A percentile compares a stretch with the other conserved stretches of the same genome.
Evolutionary conservation across 2,888 invertebrate species (phyloP).

Genomic region (Zhengitettix transpicula): DNA sequence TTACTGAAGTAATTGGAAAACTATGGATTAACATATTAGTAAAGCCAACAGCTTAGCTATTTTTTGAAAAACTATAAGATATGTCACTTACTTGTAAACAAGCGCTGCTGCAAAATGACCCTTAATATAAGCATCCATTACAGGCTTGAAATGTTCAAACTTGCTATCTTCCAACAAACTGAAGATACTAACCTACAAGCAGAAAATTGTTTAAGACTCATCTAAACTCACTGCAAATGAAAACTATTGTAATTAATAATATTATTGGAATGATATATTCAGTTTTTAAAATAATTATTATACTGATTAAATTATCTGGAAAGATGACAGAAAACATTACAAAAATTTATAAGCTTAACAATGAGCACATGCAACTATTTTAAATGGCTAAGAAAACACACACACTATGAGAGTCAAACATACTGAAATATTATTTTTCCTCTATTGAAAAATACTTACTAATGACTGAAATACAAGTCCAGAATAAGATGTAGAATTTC

Average conservation of each 20-base stretch:
- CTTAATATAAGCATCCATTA: constrained; percentile 84
- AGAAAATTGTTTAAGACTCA: not conserved
- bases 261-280: too few relatives aligned
- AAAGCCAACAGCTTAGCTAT: not conserved
- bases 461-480: constrained; percentile 84
- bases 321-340: too few relatives aligned
- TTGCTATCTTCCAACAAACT: constrained; percentile 76
- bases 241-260: too few relatives aligned
- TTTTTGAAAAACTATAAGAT: not conserved
- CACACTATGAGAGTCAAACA: too few relatives aligned
- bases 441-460: constrained; percentile 24
- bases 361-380: too few relatives aligned
- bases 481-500: constrained; percentile 74
- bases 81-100: constrained; percentile 62
- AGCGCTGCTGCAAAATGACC: constrained; percentile 89
- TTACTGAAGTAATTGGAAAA: not conserved
- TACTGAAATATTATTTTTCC: too few relatives aligned
- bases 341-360: too few relatives aligned
- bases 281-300: too few relatives aligned
- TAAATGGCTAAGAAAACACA: too few relatives aligned
- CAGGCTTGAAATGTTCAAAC: constrained; percentile 87
- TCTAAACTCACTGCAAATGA: not conserved
- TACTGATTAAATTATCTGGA: too few relatives aligned
- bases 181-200: constrained; percentile 58
- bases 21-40: not conserved